Conservation (phyloP, 2,888 invertebrate species). For the Andrena flavipes region DNA sequence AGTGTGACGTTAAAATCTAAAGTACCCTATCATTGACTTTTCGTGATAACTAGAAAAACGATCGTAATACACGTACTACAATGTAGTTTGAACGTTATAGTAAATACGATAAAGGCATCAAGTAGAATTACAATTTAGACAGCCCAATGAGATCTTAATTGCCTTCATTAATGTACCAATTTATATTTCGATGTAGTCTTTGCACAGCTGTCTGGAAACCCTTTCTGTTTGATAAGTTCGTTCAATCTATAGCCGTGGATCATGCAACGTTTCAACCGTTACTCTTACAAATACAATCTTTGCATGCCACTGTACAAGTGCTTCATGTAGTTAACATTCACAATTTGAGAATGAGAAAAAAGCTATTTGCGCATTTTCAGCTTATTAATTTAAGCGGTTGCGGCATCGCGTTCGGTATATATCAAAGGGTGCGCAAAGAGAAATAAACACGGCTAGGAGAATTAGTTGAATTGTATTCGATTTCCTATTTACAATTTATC, state of each 20-base stretch:
- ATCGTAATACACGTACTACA: constrained; percentile 23
- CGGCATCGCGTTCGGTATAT: not conserved
- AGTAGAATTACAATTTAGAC: constrained; percentile 43
- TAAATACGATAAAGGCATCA: constrained; percentile 48
- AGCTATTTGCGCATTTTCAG: not conserved
- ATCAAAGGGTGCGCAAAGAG: constrained; percentile 18
- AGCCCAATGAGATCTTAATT: constrained; percentile 47
- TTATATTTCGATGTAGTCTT: constrained; percentile 50
- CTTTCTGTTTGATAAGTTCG: constrained; percentile 14
- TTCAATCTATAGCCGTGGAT: constrained; percentile 6
- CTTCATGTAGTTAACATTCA: not conserved
- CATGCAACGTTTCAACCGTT: not conserved
- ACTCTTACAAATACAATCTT: not conserved
- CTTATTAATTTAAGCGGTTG: not conserved
- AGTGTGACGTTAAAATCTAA: not conserved
- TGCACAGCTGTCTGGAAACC: constrained; percentile 47
- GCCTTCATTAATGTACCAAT: constrained; percentile 46
- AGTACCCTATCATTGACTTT: constrained; percentile 18
- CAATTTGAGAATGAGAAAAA: not conserved
- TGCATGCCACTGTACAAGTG: not conserved
- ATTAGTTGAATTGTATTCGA: constrained; percentile 53
- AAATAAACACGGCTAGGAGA: constrained; percentile 24
- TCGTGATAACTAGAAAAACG: constrained; percentile 5
- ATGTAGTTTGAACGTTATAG: constrained; percentile 44
- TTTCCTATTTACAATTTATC: constrained; percentile 57